Conservation (phyloP, 2,888 invertebrate species). For the Lepidocyrtoides sp. region DNA sequence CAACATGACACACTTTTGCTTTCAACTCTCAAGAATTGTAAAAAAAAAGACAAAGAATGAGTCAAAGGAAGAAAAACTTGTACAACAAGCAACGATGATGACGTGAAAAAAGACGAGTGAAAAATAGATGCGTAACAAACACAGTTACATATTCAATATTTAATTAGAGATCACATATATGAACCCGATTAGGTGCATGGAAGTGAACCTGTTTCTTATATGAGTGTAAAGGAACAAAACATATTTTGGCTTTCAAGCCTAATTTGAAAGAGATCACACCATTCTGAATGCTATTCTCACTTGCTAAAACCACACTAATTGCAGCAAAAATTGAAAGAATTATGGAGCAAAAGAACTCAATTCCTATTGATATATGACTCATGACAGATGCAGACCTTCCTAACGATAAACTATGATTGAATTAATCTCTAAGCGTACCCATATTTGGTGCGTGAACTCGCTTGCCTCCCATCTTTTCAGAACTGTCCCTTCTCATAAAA, state of each 20-base stretch:
- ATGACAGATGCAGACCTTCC: no score
- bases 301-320: background rate
- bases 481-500: conserved; percentile 59
- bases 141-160: background rate
- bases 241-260: no score
- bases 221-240: no score
- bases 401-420: no score
- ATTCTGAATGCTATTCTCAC: background rate
- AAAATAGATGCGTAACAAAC: background rate
- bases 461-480: conserved; percentile 36
- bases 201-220: no score
- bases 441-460: conserved; percentile 34
- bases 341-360: no score
- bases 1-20: conserved; percentile 77
- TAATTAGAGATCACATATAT: background rate
- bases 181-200: no score
- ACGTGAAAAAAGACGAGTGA: conserved; percentile 7
- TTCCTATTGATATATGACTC: no score
- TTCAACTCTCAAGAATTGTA: conserved; percentile 28
- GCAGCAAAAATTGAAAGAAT: no score
- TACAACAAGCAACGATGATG: background rate
- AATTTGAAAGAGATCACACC: no score
- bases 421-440: conserved; percentile 43
- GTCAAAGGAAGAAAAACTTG: background rate
- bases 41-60: background rate